A percentile compares a stretch with the other conserved stretches of the same genome.
These are phyloP conservation scores for Oplegnathus fasciatus DNA, from an alignment of 2,113 vertebrate species.

Conservation along the genomic window DNA sequence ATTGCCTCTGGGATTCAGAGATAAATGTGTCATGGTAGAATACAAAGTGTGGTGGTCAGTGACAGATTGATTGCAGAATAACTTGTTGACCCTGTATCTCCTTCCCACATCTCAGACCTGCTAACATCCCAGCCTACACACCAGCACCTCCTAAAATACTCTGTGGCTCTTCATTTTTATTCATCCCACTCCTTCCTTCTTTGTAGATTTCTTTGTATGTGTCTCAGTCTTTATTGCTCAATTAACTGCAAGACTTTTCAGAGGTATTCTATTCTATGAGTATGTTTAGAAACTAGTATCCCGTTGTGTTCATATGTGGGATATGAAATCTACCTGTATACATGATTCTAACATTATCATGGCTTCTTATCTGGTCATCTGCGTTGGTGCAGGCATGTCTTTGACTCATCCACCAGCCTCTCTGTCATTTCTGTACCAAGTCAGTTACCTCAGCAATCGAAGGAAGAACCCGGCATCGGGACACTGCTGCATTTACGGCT, in stretches of 20 bases:
- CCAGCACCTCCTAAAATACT: slow-evolving; percentile 42
- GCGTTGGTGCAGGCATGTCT: neutral
- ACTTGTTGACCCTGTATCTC: slow-evolving; percentile 38
- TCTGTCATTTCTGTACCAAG: neutral
- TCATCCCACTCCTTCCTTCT: slow-evolving; percentile 4
- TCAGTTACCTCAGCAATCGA: neutral
- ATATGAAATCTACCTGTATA: neutral
- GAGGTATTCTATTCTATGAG: neutral
- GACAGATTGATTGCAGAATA: slow-evolving; percentile 44
- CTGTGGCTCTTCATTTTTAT: slow-evolving; percentile 22
- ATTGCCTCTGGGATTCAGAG: slow-evolving; percentile 21
- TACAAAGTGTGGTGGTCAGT: slow-evolving; percentile 39
- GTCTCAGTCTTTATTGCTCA: neutral
- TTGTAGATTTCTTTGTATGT: neutral
- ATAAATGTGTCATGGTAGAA: slow-evolving; percentile 40
- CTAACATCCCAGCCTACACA: slow-evolving; percentile 47
- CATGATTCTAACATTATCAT: neutral
- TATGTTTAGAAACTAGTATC: neutral
- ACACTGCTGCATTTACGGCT: neutral
- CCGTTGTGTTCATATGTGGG: neutral
- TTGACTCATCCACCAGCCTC: neutral
- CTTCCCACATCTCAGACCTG: slow-evolving; percentile 55
- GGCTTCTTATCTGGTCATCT: neutral
- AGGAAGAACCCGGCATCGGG: neutral
- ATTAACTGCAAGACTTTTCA: neutral